Evolutionary conservation across 2,888 invertebrate species (phyloP).

Genomic region (Aphidoletes aphidimyza): DNA sequence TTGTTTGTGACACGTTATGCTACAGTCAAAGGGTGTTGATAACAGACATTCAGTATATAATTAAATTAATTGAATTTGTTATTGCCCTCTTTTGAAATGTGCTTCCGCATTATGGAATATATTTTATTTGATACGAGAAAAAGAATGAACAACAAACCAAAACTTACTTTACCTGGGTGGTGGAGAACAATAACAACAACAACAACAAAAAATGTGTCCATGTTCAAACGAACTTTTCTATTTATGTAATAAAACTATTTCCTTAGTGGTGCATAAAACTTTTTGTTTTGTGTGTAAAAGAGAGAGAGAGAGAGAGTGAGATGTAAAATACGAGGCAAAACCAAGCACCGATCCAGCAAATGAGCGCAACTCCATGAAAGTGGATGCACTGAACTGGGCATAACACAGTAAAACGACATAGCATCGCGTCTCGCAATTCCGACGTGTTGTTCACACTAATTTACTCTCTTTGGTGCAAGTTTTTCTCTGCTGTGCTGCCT

Average conservation of each 20-base stretch:
- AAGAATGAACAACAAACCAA: no score
- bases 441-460: conserved; percentile 49
- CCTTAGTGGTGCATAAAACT: not conserved
- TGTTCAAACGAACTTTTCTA: conserved; percentile 9
- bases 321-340: not conserved
- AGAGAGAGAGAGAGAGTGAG: no score
- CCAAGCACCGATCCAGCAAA: not conserved
- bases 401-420: not conserved
- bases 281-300: no score
- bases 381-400: not conserved
- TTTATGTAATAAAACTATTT: conserved; percentile 7
- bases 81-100: not conserved
- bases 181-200: no score
- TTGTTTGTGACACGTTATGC: not conserved
- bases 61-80: conserved; percentile 38
- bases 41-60: not conserved
- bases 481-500: not conserved
- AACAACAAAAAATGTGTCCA: not conserved
- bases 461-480: conserved; percentile 32
- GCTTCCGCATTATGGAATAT: not conserved
- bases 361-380: not conserved
- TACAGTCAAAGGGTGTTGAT: not conserved
- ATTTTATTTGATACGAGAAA: not conserved
- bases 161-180: no score
- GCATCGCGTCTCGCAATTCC: conserved; percentile 16